Evolutionary conservation across 2,113 vertebrate genomes (phyloP).

Genomic region (Chamaea fasciata): DNA sequence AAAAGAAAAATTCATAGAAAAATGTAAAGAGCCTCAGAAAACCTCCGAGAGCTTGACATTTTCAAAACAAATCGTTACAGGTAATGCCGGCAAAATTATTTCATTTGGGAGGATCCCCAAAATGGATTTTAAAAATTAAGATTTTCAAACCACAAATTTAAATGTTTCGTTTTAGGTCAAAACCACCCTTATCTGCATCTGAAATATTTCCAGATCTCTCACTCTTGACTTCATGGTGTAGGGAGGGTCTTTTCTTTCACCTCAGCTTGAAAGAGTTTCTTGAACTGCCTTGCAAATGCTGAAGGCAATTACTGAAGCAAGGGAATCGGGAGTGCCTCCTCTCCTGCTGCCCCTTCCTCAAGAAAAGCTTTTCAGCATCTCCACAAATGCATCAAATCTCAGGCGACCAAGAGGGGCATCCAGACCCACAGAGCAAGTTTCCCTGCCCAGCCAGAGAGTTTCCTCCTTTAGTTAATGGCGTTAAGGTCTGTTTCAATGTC

Average conservation of each 20-base stretch:
- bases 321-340: background rate
- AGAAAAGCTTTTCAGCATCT: slow-evolving; percentile 10
- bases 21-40: background rate
- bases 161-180: background rate
- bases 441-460: background rate
- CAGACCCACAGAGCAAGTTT: background rate
- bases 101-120: background rate
- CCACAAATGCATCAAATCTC: background rate
- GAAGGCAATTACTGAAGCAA: background rate
- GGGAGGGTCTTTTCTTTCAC: background rate
- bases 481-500: background rate
- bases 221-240: background rate
- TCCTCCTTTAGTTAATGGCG: background rate
- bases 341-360: background rate
- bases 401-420: background rate
- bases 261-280: background rate
- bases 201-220: background rate
- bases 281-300: background rate
- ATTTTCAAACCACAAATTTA: background rate
- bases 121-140: background rate
- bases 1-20: background rate
- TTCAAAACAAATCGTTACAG: background rate
- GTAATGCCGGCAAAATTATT: background rate
- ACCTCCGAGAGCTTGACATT: background rate
- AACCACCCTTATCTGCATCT: background rate